Evolutionary conservation across 2,113 vertebrate genomes (phyloP).

Genomic region (Peromyscus polionotus): DNA sequence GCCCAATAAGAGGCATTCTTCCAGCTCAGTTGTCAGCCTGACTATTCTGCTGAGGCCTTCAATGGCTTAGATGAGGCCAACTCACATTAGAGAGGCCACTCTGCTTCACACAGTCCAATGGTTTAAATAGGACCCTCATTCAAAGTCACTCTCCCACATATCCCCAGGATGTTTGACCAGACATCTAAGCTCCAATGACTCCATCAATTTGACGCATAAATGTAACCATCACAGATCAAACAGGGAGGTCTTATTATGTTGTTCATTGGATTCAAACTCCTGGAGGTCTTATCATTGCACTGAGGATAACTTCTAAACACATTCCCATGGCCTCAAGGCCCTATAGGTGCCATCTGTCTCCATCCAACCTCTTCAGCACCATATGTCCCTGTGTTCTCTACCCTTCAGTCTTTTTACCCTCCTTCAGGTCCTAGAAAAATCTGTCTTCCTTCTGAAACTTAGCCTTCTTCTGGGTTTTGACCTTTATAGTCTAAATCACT

Average conservation of each 20-base stretch:
- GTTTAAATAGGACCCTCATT: neutral
- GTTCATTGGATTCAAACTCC: neutral
- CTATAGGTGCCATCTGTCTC: neutral
- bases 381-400: neutral
- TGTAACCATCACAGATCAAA: neutral
- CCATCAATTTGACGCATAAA: neutral
- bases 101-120: neutral
- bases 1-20: neutral
- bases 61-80: neutral
- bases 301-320: neutral
- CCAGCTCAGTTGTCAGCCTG: neutral
- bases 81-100: neutral
- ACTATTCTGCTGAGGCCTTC: neutral
- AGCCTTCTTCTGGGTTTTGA: neutral
- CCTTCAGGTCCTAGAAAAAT: neutral
- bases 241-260: too few species aligned
- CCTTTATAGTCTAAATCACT: neutral
- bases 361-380: neutral
- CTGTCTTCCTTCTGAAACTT: neutral
- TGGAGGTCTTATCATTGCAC: neutral
- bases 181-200: neutral
- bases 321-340: neutral
- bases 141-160: neutral
- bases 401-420: neutral
- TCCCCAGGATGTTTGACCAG: neutral